Evolutionary conservation across 2,797 vertebrate genomes (phyloP), one percentile per base, ranked within the genome.

Genomic region (Crocodylus rhombifer): DNA sequence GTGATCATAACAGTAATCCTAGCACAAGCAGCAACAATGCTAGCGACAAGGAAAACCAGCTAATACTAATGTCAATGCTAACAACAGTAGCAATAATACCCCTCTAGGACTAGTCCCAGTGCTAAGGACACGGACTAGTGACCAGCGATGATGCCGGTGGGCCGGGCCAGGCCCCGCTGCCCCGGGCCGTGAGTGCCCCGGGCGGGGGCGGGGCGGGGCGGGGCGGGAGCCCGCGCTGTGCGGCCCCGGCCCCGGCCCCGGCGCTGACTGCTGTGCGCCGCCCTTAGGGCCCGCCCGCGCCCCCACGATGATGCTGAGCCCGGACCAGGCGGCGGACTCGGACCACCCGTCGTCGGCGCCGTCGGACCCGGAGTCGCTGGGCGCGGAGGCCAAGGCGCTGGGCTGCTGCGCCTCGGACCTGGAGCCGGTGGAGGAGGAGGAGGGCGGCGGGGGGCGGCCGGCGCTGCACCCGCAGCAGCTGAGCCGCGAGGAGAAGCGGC

Each of bases 271-370:
- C 42, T 42, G 42, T 14, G 11, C 11, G 20, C 20, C 33, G 64
- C 25, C 74, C 56, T 5, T 6, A 42, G 76, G 92, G 94, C 89
- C 79, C 95, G 89, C 82, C 86, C 73, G 75, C 95, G 95, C 96
- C 94, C 90, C 94, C 96, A 99, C 98, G 96, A 99, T 99, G 98
- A 99, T 99, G 99, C 98, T 99, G 75, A 98, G 98, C 96, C 98
- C 98, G 33, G 98, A 99, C 91, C 98, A 98, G 90, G 96, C 98
- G 5, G 98, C 97, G 20, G 99, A 99, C 97, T 98, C 98, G 60
- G 99, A 99, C 93, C 98, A 98, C 79, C 97, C 97, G 64, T 98
- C 98, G 81, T 99, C 98, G 94, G 97, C 97, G 9, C 98, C 98
- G 83, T 97, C 98, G 5, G 98, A 99, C 82, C 98, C 99, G 78